These are phyloP conservation scores for Ryuthela nishihirai DNA, from an alignment of 2,888 invertebrate genomes.

Conservation along the genomic window DNA sequence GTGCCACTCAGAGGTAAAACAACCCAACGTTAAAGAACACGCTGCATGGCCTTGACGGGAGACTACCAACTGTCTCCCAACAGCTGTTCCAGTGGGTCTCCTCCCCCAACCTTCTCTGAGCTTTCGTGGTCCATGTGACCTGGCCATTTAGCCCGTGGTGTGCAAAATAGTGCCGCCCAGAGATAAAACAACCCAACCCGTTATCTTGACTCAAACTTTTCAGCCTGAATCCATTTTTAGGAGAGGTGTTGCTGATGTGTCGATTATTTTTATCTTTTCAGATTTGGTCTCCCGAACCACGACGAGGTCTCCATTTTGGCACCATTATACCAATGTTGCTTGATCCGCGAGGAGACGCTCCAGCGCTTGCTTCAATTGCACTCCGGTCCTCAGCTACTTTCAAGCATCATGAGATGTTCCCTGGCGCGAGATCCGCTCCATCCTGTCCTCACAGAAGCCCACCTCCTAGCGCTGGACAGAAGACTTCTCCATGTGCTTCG, in stretches of 20 bases:
- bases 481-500: slow-evolving; percentile 75
- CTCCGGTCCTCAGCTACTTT: slow-evolving; percentile 57
- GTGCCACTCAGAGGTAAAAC: too few species aligned
- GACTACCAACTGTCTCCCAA: too few species aligned
- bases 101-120: too few species aligned
- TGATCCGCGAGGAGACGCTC: slow-evolving; percentile 82
- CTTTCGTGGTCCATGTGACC: too few species aligned
- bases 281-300: slow-evolving; percentile 85
- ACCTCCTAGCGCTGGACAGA: slow-evolving; percentile 85
- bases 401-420: slow-evolving; percentile 70
- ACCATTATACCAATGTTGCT: slow-evolving; percentile 92
- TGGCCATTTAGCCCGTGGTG: too few species aligned
- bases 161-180: too few species aligned
- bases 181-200: too few species aligned
- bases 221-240: too few species aligned
- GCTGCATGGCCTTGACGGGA: too few species aligned
- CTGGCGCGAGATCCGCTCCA: slow-evolving; percentile 75
- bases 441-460: slow-evolving; percentile 89
- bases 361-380: slow-evolving; percentile 63
- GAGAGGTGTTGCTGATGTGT: neutral
- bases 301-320: slow-evolving; percentile 94
- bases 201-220: too few species aligned
- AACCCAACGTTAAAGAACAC: too few species aligned
- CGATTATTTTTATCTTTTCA: slow-evolving; percentile 42
- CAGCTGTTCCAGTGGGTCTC: too few species aligned